Conservation (phyloP, 2,113 vertebrate genomes). For the rat (Rattus norvegicus) region DNA sequence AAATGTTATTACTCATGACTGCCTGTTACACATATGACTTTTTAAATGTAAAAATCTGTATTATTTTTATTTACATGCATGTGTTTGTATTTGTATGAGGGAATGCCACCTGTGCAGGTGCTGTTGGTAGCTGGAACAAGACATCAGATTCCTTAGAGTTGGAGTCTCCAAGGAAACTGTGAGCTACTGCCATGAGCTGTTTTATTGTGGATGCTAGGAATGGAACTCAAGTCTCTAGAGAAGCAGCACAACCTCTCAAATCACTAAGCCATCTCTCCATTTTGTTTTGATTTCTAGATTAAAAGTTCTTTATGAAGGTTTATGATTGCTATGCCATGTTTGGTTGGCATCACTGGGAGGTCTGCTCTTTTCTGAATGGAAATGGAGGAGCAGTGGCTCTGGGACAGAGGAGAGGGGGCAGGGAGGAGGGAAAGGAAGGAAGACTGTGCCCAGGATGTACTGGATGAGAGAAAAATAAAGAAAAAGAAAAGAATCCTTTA, state of each 20-base stretch:
- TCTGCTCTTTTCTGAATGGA: neutral
- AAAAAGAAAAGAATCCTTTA: neutral
- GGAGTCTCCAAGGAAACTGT: neutral
- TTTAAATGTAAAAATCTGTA: neutral
- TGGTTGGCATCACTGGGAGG: neutral
- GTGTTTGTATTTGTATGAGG: neutral
- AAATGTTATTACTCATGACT: constrained; percentile 28
- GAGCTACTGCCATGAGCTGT: neutral
- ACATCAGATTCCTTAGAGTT: neutral
- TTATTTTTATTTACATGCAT: neutral
- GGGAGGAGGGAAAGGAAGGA: neutral
- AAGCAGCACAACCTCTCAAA: neutral
- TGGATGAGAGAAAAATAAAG: neutral
- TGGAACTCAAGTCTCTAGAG: neutral
- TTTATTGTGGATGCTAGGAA: neutral
- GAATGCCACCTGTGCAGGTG: neutral
- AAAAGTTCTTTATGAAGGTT: neutral
- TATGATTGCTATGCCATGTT: neutral
- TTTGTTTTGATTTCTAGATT: neutral
- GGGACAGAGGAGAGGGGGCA: neutral
- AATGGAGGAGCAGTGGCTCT: neutral
- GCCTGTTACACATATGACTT: neutral
- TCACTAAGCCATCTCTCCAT: neutral
- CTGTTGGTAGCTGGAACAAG: neutral
- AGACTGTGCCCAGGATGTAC: neutral